Evolutionary conservation across 2,113 vertebrate genomes (phyloP).

Genomic region (Tor tambroides): DNA sequence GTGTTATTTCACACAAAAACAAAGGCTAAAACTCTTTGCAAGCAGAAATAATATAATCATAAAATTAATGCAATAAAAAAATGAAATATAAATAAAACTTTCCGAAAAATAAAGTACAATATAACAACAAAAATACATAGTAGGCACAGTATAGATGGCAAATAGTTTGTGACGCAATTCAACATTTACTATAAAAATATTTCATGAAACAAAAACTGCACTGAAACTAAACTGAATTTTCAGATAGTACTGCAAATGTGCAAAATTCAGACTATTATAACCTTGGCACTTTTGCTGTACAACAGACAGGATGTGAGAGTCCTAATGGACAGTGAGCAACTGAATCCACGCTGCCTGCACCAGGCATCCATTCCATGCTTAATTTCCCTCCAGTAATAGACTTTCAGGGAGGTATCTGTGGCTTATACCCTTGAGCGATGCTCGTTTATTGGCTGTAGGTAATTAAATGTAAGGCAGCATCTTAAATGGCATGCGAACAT

Average conservation of each 20-base stretch:
- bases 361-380: slow-evolving; percentile 17
- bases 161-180: no score
- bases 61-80: background rate
- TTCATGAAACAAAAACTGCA: background rate
- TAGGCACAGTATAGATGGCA: no score
- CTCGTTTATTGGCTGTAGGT: slow-evolving; percentile 27
- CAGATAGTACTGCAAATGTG: background rate
- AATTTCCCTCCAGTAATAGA: slow-evolving; percentile 44
- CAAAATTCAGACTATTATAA: background rate
- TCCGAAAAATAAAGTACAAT: background rate
- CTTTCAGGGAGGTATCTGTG: slow-evolving; percentile 35
- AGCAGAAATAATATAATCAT: background rate
- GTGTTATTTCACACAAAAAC: background rate
- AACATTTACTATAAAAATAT: no score
- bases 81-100: background rate
- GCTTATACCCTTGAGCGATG: slow-evolving; percentile 43
- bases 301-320: background rate
- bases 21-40: background rate
- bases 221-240: background rate
- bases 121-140: background rate
- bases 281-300: background rate
- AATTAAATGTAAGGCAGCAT: slow-evolving; percentile 31
- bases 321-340: background rate
- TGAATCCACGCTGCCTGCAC: background rate
- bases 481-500: slow-evolving; percentile 31